Base-by-base conservation (phyloP, 2,797 vertebrate species). In the Coregonus ussuriensis region DNA sequence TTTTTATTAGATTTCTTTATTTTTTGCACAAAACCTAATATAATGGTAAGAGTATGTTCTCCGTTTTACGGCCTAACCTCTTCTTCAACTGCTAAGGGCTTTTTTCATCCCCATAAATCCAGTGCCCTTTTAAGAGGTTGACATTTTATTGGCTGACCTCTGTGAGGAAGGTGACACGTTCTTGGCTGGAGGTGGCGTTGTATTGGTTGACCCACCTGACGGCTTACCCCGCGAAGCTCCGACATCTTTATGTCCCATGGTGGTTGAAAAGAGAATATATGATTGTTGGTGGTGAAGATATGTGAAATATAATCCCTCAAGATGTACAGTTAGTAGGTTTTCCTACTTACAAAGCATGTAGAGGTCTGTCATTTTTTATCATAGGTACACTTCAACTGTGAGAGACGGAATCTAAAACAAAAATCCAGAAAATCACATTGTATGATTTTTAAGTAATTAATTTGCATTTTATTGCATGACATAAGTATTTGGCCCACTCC, bases 1-100 rank as follows among this genome's bases (percentile, higher is more conserved):
- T 84, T 89, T 89, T 88, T 89, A 86, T 78, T 77, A 67, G 79
- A n/a, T 66, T 79, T 6, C 3, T 83, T 5, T 0, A 59, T 87
- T 87, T 82, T 84, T 47, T 82, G 79, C 79, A 75, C 67, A 75
- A 71, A 84, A 79, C 70, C 77, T 67, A 4, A 73, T 87, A 83
- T 81, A 82, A 76, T 82, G 84, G 82, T 21, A 79, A 14, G 59
- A 70, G 35, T 53, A 69, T 41, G 81, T 79, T 78, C 83, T 85
- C 51, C 62, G 70, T 82, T 87, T 88, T 84, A 86, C 69, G 77
- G 54, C 51, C 16, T 56, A 72, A 52, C 77, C 76, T 31, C 84
- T 77, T 78, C 83, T 85, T 82, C 76, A 65, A 75, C 67, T 78
- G 62, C 82, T 83, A 79, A 4, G 25, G 59, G 51, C 52, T 51